phyloP scores from a whole-genome alignment of 2,888 invertebrate genomes.

The Teinopalpus imperialis region DNA sequence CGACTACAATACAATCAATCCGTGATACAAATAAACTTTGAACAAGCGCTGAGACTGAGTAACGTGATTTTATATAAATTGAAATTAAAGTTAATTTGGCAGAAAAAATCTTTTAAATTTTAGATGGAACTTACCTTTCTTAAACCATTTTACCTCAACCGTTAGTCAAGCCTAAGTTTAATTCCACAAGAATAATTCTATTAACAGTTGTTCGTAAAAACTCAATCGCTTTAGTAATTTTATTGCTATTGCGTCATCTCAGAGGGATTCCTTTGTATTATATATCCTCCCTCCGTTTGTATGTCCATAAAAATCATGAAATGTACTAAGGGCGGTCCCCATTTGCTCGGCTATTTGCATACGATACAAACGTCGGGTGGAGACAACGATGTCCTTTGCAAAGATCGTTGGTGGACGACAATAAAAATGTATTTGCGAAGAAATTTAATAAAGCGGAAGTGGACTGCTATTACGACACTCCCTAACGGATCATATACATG shows the following conservation, averaged over 20 bases:
- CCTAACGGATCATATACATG: conserved; percentile 42
- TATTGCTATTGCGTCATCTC: background rate
- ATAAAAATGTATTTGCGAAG: conserved; percentile 81
- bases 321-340: conserved; percentile 59
- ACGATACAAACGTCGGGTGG: conserved; percentile 66
- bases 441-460: conserved; percentile 82
- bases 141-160: too few species aligned
- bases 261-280: conserved; percentile 2
- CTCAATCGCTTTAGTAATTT: background rate
- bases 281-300: conserved; percentile 33
- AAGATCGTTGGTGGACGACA: conserved; percentile 69
- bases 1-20: too few species aligned
- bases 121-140: too few species aligned
- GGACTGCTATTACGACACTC: conserved; percentile 66
- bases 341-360: conserved; percentile 76
- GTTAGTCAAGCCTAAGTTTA: too few species aligned
- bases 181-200: too few species aligned
- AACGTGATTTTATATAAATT: too few species aligned
- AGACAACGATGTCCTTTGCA: conserved; percentile 65
- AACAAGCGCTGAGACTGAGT: too few species aligned
- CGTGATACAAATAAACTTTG: too few species aligned
- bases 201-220: background rate
- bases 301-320: conserved; percentile 69
- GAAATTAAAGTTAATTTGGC: too few species aligned
- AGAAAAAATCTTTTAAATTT: too few species aligned